Conservation (phyloP, 2,888 invertebrate species). For the Acanthosepion pharaonis region DNA sequence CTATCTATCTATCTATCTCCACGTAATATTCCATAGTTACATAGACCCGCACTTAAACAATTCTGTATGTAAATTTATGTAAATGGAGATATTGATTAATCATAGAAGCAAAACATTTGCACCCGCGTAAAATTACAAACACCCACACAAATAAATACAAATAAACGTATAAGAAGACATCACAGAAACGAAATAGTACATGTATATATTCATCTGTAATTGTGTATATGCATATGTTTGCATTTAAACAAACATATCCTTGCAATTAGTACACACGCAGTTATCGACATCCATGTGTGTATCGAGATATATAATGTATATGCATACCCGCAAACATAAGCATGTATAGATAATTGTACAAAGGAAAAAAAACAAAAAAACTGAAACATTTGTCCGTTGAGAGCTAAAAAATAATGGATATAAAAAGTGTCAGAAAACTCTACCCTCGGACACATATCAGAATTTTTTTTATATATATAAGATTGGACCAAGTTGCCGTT, state of each 20-base stretch:
- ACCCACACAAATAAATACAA: background rate
- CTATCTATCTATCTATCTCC: no score
- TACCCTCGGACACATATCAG: background rate
- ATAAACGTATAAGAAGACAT: background rate
- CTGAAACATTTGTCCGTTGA: background rate
- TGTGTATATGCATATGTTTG: background rate
- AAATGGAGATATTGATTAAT: background rate
- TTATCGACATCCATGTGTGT: no score
- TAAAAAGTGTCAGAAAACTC: background rate
- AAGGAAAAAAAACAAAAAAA: no score
- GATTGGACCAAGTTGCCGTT: background rate
- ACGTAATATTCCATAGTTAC: no score
- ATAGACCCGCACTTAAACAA: background rate
- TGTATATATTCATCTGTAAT: background rate
- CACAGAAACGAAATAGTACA: background rate
- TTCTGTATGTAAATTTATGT: background rate
- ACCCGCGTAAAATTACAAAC: background rate
- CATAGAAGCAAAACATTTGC: no score
- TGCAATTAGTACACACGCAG: background rate
- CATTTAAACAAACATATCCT: background rate
- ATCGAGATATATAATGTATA: no score
- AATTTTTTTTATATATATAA: background rate
- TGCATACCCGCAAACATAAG: background rate
- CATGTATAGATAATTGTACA: background rate
- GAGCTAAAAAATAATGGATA: constrained; percentile 15